Evolutionary conservation across 2,888 invertebrate genomes (phyloP), one percentile per base, ranked within the genome.

Genomic region (Drosophila sordidula): DNA sequence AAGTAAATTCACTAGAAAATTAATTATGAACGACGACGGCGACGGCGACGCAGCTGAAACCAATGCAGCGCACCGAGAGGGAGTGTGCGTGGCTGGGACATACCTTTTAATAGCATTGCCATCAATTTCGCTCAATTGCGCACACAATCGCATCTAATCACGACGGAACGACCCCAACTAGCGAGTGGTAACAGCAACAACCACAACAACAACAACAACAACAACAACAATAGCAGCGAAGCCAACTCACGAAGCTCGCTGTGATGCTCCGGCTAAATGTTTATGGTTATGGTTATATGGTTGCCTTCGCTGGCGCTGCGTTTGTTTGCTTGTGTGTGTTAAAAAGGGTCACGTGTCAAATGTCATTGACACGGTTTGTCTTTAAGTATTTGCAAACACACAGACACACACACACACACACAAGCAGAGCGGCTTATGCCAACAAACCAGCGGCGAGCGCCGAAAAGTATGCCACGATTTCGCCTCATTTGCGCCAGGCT

Each of bases 81-180:
- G 22, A 39, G 26, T 39, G 41, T 58, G 39, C 51, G 41, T 64
- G 68, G 57, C 71, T 51, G 56, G 70, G 74, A 70, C 71, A 78
- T 87, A 86, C 87, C 88, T 83, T 86, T 83, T 88, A 88, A 83
- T 79, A 62, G 78, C 79, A 86, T 75, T 80, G 85, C 88, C 85
- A 86, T 86, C 88, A 86, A 88, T 88, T 86, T 86, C 79, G 85
- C 88, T 86, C 88, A 88, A 88, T 88, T 86, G 88, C 88, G 73
- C 88, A 67, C 84, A 88, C 84, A 86, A 86, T 88, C 85, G 87
- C 85, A 86, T 86, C 88, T 86, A 88, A 86, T 86, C 85, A 88
- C 79, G 69, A 79, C 63, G 75, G 34, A 83, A 83, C 80, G 79
- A 88, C 71, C 70, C 63, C 55, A 79, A 81, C 73, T 70, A 73